Evolutionary conservation across 2,888 invertebrate species (phyloP), one percentile per base, ranked within the genome.

Genomic region (Rotaria magnacalcarata): DNA sequence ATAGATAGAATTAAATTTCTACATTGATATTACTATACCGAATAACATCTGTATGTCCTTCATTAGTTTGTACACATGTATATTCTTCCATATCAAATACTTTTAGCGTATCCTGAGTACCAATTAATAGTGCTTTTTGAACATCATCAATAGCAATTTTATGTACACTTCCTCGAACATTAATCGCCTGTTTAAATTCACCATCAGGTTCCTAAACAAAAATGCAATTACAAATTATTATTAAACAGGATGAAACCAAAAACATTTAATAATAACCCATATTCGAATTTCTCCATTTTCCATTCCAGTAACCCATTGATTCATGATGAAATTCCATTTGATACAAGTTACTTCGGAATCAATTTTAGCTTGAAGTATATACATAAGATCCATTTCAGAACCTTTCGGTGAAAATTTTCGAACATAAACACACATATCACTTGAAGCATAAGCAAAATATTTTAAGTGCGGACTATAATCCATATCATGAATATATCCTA

Each of bases 221-320:
- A 84, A n/a, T 27, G 6, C 0, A 1, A 3, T 52, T 16, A 52
- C 34, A 47, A 6, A 50, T 41, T 80, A 11, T 52, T 7, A n/a
- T 6, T 5, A 0, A 34, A 34, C 1, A 34, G 34, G 34, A 34
- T 34, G 34, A 34, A 34, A 34, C 34, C 34, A 34, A 34, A 34
- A 34, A 34, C 1, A 2, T 34, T 34, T 34, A 2, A 34, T 34
- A 86, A 84, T 85, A 52, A 90, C 90, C 91, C 91, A 91, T 60
- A 91, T 90, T 85, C 90, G 88, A 74, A 91, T 89, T 19, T 90
- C 90, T 8, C 89, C 89, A 88, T 91, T 91, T 87, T 91, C 91
- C 6, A 90, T 89, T 0, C 90, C 91, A n/a, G 90, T 90, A 84
- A 91, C 88, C 91, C 91, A 91, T 86, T 90, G 90, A 84, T 88